phyloP scores from a whole-genome alignment of 2,797 vertebrate species.

The Schizopygopsis malacanthus region DNA sequence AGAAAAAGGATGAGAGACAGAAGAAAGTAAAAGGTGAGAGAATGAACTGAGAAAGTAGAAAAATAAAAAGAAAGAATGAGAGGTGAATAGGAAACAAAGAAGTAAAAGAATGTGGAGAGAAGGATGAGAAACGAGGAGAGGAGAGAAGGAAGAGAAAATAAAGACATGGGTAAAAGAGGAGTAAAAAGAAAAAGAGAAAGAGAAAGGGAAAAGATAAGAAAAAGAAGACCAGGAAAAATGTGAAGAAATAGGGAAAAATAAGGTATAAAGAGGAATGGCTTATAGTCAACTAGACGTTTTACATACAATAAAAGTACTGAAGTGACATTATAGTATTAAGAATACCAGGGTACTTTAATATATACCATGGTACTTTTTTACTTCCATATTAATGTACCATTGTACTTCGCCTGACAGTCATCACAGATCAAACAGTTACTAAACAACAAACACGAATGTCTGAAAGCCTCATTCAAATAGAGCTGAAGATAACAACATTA shows the following conservation, averaged over 20 bases:
- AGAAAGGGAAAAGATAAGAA: neutral
- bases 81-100: neutral
- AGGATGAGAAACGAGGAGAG: neutral
- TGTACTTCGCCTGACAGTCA: neutral
- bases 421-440: slow-evolving; percentile 8
- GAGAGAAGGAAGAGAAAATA: too few species aligned
- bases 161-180: too few species aligned
- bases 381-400: neutral
- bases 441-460: neutral
- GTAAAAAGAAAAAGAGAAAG: neutral
- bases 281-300: neutral
- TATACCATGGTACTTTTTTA: neutral
- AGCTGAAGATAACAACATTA: neutral
- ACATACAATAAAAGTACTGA: neutral
- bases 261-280: neutral
- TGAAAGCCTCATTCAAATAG: slow-evolving; percentile 24
- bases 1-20: neutral
- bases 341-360: neutral
- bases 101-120: neutral
- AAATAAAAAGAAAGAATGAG: neutral
- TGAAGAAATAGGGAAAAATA: neutral
- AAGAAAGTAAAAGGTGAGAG: neutral
- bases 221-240: neutral
- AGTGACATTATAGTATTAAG: neutral
- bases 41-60: neutral